phyloP scores from a whole-genome alignment of 2,888 invertebrate genomes.

The Scaptomyza flava region DNA sequence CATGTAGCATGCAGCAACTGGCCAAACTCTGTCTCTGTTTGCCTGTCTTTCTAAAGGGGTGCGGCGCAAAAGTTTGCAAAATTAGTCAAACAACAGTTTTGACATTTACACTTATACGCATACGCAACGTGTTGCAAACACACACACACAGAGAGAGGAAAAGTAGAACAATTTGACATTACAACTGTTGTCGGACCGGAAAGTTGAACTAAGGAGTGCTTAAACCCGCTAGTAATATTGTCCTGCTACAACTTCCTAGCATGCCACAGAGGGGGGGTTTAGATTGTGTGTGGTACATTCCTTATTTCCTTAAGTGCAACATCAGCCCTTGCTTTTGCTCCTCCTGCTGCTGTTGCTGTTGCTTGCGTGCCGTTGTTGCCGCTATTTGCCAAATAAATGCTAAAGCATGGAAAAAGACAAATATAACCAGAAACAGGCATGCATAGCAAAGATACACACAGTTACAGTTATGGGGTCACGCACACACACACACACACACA shows the following conservation, averaged over 20 bases:
- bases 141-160: neutral
- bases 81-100: constrained; percentile 48
- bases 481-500: constrained; percentile 64
- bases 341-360: constrained; percentile 15
- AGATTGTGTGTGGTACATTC: constrained; percentile 14
- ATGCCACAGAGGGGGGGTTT: neutral
- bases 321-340: constrained; percentile 50
- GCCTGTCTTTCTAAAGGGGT: neutral
- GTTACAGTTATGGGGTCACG: constrained; percentile 62
- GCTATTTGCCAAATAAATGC: constrained; percentile 67
- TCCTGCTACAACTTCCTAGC: neutral
- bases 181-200: constrained; percentile 9
- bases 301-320: constrained; percentile 75
- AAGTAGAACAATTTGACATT: constrained; percentile 36
- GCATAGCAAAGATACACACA: constrained; percentile 12
- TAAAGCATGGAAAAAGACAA: constrained; percentile 63
- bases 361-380: constrained; percentile 13
- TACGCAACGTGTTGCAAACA: constrained; percentile 43
- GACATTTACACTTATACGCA: constrained; percentile 49
- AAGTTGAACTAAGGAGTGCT: constrained; percentile 9
- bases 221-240: constrained; percentile 3
- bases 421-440: constrained; percentile 40
- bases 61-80: constrained; percentile 18
- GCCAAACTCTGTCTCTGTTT: neutral
- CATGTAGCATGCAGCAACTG: constrained; percentile 39